phyloP scores from a whole-genome alignment of 2,797 vertebrate genomes.

The Phoxinus dragarum region DNA sequence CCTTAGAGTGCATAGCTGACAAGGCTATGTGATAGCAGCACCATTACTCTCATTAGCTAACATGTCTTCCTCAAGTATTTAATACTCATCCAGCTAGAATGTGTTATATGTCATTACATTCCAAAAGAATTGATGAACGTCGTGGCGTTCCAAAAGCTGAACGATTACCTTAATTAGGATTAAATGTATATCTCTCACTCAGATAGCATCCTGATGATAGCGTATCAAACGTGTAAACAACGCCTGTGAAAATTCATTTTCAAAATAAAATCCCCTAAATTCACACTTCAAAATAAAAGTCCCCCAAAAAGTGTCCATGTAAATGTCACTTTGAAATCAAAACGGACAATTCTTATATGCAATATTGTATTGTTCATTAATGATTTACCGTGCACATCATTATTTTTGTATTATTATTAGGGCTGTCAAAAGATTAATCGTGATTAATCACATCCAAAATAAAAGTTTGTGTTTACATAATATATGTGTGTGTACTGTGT shows the following conservation, averaged over 20 bases:
- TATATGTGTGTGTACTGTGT: no score
- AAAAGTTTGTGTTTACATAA: no score
- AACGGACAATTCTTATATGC: background rate
- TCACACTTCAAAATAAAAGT: slow-evolving; percentile 15
- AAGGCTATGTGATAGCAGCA: background rate
- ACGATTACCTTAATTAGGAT: background rate
- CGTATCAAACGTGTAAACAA: background rate
- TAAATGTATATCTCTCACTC: background rate
- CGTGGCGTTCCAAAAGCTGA: background rate
- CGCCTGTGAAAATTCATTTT: background rate
- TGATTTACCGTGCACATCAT: no score
- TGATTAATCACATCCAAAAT: no score
- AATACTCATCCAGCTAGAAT: background rate
- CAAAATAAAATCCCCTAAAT: slow-evolving; percentile 41
- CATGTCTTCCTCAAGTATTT: background rate
- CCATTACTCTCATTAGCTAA: background rate
- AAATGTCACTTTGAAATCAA: background rate
- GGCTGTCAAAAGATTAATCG: no score
- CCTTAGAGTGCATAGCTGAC: background rate
- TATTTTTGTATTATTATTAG: no score
- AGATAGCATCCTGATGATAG: background rate
- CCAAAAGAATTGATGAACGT: no score
- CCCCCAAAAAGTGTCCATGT: background rate
- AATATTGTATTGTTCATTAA: background rate
- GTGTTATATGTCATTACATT: no score